Evolutionary conservation across 2,888 invertebrate species (phyloP).

Genomic region (Cotesia congregata): DNA sequence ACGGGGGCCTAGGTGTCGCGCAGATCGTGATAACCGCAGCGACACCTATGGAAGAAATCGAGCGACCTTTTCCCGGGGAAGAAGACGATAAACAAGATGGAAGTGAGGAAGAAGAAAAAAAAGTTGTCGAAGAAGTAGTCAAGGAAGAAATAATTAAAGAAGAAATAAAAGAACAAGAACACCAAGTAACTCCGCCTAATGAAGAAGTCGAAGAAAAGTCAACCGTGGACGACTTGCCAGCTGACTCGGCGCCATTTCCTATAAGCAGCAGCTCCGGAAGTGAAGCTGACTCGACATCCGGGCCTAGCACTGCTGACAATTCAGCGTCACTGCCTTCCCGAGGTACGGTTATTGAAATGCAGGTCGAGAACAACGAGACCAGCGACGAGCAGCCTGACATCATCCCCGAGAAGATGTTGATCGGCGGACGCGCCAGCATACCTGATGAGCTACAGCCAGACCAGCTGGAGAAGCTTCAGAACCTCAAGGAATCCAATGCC

Average conservation of each 20-base stretch:
- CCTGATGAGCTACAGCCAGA: constrained; percentile 92
- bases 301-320: constrained; percentile 76
- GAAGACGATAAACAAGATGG: constrained; percentile 54
- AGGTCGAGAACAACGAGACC: constrained; percentile 45
- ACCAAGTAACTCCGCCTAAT: constrained; percentile 44
- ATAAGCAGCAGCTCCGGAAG: constrained; percentile 79
- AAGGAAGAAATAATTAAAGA: constrained; percentile 48
- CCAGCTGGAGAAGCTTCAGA: constrained; percentile 88
- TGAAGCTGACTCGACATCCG: constrained; percentile 76
- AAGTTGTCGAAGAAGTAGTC: constrained; percentile 41
- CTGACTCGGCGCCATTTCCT: constrained; percentile 75
- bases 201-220: constrained; percentile 66
- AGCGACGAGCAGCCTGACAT: constrained; percentile 58
- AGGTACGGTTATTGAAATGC: constrained; percentile 55
- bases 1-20: constrained; percentile 84
- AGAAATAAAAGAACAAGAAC: not conserved
- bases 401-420: constrained; percentile 71
- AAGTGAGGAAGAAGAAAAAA: constrained; percentile 36
- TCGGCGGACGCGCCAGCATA: constrained; percentile 85
- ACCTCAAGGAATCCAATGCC: constrained; percentile 92
- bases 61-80: constrained; percentile 82
- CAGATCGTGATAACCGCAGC: constrained; percentile 95
- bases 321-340: constrained; percentile 72
- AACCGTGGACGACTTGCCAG: constrained; percentile 73
- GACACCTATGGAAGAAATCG: constrained; percentile 93